Conservation (phyloP, 2,888 invertebrate species). For the Elmis aenea region DNA sequence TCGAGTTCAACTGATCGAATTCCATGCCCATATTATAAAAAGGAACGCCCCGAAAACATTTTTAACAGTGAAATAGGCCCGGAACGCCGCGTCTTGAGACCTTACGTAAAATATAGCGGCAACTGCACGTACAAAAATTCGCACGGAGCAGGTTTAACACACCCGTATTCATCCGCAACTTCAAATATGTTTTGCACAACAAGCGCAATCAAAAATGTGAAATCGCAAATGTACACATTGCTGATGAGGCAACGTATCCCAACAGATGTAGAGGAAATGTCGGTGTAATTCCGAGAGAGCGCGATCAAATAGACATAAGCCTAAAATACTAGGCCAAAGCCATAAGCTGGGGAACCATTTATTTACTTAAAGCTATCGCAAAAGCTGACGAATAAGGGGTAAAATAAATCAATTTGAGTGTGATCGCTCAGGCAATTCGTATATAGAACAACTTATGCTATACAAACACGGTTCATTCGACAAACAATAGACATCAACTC, state of each 20-base stretch:
- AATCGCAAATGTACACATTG: slow-evolving; percentile 12
- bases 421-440: slow-evolving; percentile 11
- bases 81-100: too few species aligned
- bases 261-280: not conserved
- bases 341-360: slow-evolving; percentile 12
- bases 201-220: slow-evolving; percentile 17
- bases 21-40: not conserved
- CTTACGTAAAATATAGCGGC: too few species aligned
- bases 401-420: slow-evolving; percentile 14
- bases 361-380: slow-evolving; percentile 14
- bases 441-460: slow-evolving; percentile 10
- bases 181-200: slow-evolving; percentile 16
- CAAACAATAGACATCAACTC: slow-evolving; percentile 21
- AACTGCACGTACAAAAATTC: too few species aligned
- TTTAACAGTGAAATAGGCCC: slow-evolving; percentile 1
- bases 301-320: slow-evolving; percentile 11
- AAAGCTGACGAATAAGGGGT: slow-evolving; percentile 8
- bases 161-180: too few species aligned
- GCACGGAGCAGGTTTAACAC: too few species aligned
- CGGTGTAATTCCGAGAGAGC: slow-evolving; percentile 11
- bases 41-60: slow-evolving; percentile 1
- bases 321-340: slow-evolving; percentile 9
- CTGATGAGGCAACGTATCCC: slow-evolving; percentile 12
- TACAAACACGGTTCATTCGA: slow-evolving; percentile 19
- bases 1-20: slow-evolving; percentile 2